phyloP scores from a whole-genome alignment of 2,888 invertebrate genomes.

The Ceraclea dissimilis region DNA sequence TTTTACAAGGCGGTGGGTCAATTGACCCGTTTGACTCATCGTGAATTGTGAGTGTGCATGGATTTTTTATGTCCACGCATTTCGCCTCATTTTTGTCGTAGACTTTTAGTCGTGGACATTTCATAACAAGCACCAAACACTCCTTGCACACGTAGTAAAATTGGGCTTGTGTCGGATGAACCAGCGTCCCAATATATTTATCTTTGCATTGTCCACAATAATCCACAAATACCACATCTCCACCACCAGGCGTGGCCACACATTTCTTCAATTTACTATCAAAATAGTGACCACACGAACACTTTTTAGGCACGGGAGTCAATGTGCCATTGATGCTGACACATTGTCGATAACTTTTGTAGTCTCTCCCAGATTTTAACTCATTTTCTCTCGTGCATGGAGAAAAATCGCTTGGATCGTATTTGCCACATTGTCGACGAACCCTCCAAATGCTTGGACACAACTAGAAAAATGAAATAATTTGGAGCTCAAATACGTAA shows the following conservation, averaged over 20 bases:
- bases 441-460: neutral
- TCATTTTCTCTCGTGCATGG: conserved; percentile 5
- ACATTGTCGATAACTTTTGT: conserved; percentile 15
- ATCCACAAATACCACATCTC: conserved; percentile 25
- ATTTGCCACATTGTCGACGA: conserved; percentile 5
- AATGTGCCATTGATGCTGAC: conserved; percentile 18
- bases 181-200: conserved; percentile 33
- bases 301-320: conserved; percentile 11
- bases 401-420: conserved; percentile 1
- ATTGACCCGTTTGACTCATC: conserved; percentile 28
- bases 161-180: conserved; percentile 35
- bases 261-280: conserved; percentile 14
- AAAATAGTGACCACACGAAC: conserved; percentile 20
- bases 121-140: conserved; percentile 36
- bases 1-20: conserved; percentile 29
- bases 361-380: conserved; percentile 22
- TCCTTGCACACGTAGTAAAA: conserved; percentile 40
- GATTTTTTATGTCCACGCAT: conserved; percentile 22
- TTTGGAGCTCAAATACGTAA: neutral
- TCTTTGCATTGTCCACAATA: conserved; percentile 32
- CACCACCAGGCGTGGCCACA: conserved; percentile 28
- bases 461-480: neutral
- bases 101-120: conserved; percentile 34
- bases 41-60: conserved; percentile 24
- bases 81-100: conserved; percentile 27